Conservation (phyloP, 2,888 invertebrate genomes). For the Chloroclysta siterata region DNA sequence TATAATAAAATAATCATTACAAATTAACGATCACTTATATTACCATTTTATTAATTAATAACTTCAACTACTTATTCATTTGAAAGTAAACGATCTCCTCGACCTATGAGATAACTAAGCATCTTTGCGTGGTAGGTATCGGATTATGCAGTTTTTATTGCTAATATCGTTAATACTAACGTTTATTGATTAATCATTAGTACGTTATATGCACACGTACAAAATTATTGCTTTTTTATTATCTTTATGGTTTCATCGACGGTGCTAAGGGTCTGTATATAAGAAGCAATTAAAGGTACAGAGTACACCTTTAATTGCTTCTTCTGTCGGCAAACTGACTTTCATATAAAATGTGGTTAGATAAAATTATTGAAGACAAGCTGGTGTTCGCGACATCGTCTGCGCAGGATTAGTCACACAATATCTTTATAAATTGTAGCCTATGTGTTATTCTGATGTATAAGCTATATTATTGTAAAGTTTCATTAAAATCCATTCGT, state of each 20-base stretch:
- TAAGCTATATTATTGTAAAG: no score
- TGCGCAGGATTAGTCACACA: no score
- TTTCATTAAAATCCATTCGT: no score
- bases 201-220: conserved; percentile 7
- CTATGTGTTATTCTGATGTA: no score
- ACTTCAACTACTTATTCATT: no score
- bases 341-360: not conserved
- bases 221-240: conserved; percentile 8
- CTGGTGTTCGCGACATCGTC: no score
- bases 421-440: no score
- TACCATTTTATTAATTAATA: no score
- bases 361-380: no score
- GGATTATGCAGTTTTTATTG: conserved; percentile 42
- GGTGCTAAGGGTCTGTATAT: conserved; percentile 3
- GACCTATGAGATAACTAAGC: conserved; percentile 49
- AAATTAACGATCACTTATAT: no score
- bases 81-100: conserved; percentile 1
- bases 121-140: conserved; percentile 52
- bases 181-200: conserved; percentile 3
- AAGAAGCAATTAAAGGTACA: no score
- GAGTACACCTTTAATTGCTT: not conserved
- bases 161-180: conserved; percentile 41
- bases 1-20: no score
- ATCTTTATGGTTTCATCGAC: not conserved
- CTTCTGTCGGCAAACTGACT: not conserved